phyloP scores from a whole-genome alignment of 2,888 invertebrate species.

The Pristionchus mayeri region DNA sequence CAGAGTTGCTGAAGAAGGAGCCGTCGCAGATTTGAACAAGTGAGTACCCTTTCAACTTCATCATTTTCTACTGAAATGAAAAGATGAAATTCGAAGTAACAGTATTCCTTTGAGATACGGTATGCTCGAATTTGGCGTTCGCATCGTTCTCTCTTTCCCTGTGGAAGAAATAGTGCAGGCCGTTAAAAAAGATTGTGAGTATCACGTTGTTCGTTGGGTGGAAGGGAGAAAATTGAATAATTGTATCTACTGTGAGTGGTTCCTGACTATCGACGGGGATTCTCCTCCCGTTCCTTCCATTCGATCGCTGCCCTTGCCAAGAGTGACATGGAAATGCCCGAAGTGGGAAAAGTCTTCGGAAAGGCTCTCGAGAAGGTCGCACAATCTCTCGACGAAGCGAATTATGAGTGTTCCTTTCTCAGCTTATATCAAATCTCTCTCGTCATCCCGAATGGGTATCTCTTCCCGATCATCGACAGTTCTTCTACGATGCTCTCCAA shows the following conservation, averaged over 20 bases:
- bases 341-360: slow-evolving; percentile 10
- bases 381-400: not conserved
- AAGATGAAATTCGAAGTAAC: no score
- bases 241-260: not conserved
- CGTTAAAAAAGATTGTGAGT: slow-evolving; percentile 11
- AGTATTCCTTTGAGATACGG: slow-evolving; percentile 29
- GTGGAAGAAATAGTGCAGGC: slow-evolving; percentile 39
- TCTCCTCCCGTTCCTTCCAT: slow-evolving; percentile 21
- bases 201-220: not conserved
- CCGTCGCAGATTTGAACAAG: slow-evolving; percentile 7
- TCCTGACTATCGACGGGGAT: slow-evolving; percentile 23
- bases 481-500: slow-evolving; percentile 44
- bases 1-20: slow-evolving; percentile 45
- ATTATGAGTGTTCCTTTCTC: not conserved
- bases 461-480: not conserved
- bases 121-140: slow-evolving; percentile 48
- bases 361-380: slow-evolving; percentile 18
- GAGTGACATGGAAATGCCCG: slow-evolving; percentile 42
- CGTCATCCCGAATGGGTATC: slow-evolving; percentile 40
- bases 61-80: not conserved
- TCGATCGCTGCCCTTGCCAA: slow-evolving; percentile 32
- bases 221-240: no score
- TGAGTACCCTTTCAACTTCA: not conserved
- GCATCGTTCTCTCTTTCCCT: slow-evolving; percentile 44
- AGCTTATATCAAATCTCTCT: slow-evolving; percentile 27